Base-by-base conservation (phyloP, 2,113 vertebrate genomes). In the Rhineura floridana region DNA sequence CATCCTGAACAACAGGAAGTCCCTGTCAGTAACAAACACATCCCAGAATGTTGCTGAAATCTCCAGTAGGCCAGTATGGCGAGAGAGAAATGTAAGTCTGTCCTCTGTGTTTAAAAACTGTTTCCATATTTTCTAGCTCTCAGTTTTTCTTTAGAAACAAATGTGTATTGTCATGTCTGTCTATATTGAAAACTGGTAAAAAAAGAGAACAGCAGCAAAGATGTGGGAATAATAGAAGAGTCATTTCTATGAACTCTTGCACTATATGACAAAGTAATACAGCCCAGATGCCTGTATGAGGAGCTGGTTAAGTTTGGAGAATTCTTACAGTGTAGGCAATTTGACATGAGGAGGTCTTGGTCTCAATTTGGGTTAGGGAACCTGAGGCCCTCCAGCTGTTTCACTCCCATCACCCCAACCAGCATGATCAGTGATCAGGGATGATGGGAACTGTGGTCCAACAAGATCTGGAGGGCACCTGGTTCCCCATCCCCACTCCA, bases 21-120 rank as follows among this genome's bases (percentile, higher is more conserved):
- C 78, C 11, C 70, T 59, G 23, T 72, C 86, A 63, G 23, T 30
- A 36, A 63, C 52, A 62, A 75, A 39, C 5, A 23, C 42, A 63
- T 28, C 86, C 79, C 86, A 82, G 79, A 65, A 87, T 44, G 33
- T 87, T 28, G 39, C 78, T 36, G 86, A 75, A 63, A 82, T 87
- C 42, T 52, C 86, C 25, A 75, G 42, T 28, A 75, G 79, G 55
- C 86, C 86, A 48, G 30, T 17, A 63, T 87, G 86, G 86, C 79
- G 44, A 36, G 79, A 87, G 33, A 75, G 69, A 87, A 87, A 87
- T 30, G 86, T 87, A 87, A 87, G 86, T 82, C 10, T 73, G 6
- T 12, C 39, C 3, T 59, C 2, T 52, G 36, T 55, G 28, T 39
- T 17, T 50, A 55, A 59, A 55, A 50, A 21, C 23, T 80, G 3